Conservation (phyloP, 2,113 vertebrate species). For the Cyprinodon tularosa region DNA sequence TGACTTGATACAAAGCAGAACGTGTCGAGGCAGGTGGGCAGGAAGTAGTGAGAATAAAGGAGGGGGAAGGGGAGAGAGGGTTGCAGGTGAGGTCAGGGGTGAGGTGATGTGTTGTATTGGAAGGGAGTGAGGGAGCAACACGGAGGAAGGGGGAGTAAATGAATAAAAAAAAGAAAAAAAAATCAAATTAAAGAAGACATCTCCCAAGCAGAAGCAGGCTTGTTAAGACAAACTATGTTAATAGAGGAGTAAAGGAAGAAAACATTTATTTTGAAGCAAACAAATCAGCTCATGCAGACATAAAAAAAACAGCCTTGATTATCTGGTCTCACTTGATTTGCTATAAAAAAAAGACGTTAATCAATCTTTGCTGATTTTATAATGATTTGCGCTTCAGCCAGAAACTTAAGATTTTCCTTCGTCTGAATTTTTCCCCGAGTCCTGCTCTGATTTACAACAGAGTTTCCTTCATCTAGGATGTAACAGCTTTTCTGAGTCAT, state of each 20-base stretch:
- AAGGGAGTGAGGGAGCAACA: constrained; percentile 40
- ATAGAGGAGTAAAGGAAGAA: constrained; percentile 68
- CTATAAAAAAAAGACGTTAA: constrained; percentile 2
- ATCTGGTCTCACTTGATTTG: constrained; percentile 29
- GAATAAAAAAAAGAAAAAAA: constrained; percentile 52
- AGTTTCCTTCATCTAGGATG: constrained; percentile 1
- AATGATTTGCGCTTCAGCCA: not conserved
- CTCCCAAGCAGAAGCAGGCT: constrained; percentile 81
- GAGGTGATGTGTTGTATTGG: constrained; percentile 51
- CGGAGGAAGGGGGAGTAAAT: constrained; percentile 49
- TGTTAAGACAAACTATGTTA: constrained; percentile 81
- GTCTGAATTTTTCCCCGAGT: not conserved
- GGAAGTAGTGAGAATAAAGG: constrained; percentile 49
- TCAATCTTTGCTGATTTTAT: not conserved
- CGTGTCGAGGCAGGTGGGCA: constrained; percentile 74
- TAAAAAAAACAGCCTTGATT: constrained; percentile 68
- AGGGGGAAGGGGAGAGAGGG: constrained; percentile 20
- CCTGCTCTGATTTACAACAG: not conserved
- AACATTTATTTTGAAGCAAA: constrained; percentile 61
- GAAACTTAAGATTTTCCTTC: not conserved
- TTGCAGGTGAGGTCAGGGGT: constrained; percentile 41
- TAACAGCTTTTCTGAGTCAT: constrained; percentile 15
- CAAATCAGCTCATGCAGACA: constrained; percentile 73
- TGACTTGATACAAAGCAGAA: constrained; percentile 83
- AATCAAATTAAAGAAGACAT: constrained; percentile 79